Evolutionary conservation across 2,797 vertebrate genomes (phyloP), one percentile per base, ranked within the genome.

Genomic region (Muscicapa striata): DNA sequence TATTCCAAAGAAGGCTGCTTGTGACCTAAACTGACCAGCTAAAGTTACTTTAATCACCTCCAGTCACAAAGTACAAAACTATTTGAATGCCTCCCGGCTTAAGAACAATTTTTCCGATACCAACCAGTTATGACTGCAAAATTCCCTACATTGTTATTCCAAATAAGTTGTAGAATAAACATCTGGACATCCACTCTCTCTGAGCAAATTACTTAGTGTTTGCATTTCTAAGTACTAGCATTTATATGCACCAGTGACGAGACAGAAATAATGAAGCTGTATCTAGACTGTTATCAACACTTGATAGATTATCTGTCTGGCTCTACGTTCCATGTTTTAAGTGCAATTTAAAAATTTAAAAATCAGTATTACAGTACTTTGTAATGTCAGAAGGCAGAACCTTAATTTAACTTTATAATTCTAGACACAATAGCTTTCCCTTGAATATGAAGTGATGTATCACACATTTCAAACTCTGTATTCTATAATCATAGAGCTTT

Each of bases 261-360:
- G 78, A 51, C 10, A 90, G 74, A 80, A 90, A 80, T 80, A 93
- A 94, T 78, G 78, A 82, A 77, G 49, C 27, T 70, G 30, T 70
- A 90, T 29, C 61, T 40, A 79, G 77, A 84, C 48, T 83, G 78
- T 64, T 89, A 97, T 29, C 94, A 89, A 94, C 61, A 68, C 16
- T 59, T 94, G 84, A 87, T 3, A 83, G 49, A 93, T 91, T 77
- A 77, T 58, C 75, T 90, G 68, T 74, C 92, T 83, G 41, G 29
- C 52, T 13, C n/a, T 40, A 54, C 0, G 4, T 61, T 80, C 79
- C 43, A 16, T 48, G 84, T 57, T 89, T 94, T 85, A 95, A 96
- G 72, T 90, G 49, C 89, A 87, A 89, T 89, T 96, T 95, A 93
- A 96, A 96, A 95, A 95, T 94, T 94, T 95, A 95, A 94, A 96